A percentile compares a stretch with the other conserved stretches of the same genome.
Evolutionary conservation across 2,113 vertebrate genomes (phyloP).

Genomic region (Vicugna pacos): DNA sequence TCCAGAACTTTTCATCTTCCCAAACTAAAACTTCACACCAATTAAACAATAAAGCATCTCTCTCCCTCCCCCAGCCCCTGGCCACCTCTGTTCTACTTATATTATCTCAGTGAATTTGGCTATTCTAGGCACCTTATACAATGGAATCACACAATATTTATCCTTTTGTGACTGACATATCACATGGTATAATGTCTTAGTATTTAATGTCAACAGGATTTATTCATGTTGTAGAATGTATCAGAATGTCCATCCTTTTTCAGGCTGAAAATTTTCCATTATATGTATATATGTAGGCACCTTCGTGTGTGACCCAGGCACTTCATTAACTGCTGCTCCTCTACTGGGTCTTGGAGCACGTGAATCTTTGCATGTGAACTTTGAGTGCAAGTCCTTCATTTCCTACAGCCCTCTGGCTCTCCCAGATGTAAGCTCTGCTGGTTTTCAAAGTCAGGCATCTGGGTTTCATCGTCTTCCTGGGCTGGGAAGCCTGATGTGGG

Average conservation of each 20-base stretch:
- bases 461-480: not conserved
- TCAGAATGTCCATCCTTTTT: not conserved
- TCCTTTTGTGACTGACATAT: not conserved
- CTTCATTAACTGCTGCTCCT: not conserved
- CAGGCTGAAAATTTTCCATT: not conserved
- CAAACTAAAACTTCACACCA: not conserved
- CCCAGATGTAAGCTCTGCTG: too few relatives aligned
- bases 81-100: not conserved
- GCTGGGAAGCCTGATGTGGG: not conserved
- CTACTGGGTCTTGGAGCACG: not conserved
- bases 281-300: too few relatives aligned
- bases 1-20: not conserved
- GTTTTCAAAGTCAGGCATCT: not conserved
- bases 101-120: not conserved
- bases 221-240: not conserved
- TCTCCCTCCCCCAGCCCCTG: too few relatives aligned
- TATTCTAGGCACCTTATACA: not conserved
- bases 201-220: not conserved
- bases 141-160: not conserved
- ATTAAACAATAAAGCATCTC: not conserved
- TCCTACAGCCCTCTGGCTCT: not conserved
- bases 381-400: not conserved
- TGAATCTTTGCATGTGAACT: not conserved
- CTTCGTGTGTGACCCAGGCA: not conserved
- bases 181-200: not conserved